These are phyloP conservation scores for Gobio gobio DNA, from an alignment of 2,113 vertebrate species.

Conservation along the genomic window DNA sequence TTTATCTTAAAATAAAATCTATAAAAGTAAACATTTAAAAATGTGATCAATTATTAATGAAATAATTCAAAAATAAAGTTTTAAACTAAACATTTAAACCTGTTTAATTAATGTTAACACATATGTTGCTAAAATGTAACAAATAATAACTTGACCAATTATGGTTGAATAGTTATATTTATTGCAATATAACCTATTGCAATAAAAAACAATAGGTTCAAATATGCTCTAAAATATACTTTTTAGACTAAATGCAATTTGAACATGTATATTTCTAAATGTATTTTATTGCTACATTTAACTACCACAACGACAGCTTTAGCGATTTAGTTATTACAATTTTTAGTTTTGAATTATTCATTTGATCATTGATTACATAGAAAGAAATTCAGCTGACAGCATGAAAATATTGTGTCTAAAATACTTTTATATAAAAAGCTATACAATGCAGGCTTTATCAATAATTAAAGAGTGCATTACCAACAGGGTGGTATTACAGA, in stretches of 20 bases:
- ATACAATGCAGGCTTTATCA: not conserved
- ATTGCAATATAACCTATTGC: no score
- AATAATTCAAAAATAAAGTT: not conserved
- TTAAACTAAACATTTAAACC: not conserved
- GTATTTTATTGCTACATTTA: not conserved
- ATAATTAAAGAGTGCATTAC: constrained; percentile 9
- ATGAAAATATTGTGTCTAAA: constrained; percentile 5
- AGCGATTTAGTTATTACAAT: not conserved
- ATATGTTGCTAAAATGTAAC: not conserved
- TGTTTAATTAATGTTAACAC: not conserved
- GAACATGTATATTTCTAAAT: not conserved
- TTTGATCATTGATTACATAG: not conserved
- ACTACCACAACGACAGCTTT: not conserved
- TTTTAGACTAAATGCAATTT: not conserved
- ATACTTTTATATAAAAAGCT: not conserved
- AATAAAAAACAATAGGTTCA: not conserved
- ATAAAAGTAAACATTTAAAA: not conserved
- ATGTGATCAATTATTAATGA: no score
- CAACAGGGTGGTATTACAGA: constrained; percentile 1
- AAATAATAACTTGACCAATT: not conserved
- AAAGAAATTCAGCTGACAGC: not conserved
- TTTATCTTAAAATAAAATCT: no score
- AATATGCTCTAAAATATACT: not conserved
- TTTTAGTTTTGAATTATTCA: not conserved
- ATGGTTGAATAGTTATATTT: not conserved